Base-by-base conservation (phyloP, 2,888 invertebrate species). In the Scaeva pyrastri region DNA sequence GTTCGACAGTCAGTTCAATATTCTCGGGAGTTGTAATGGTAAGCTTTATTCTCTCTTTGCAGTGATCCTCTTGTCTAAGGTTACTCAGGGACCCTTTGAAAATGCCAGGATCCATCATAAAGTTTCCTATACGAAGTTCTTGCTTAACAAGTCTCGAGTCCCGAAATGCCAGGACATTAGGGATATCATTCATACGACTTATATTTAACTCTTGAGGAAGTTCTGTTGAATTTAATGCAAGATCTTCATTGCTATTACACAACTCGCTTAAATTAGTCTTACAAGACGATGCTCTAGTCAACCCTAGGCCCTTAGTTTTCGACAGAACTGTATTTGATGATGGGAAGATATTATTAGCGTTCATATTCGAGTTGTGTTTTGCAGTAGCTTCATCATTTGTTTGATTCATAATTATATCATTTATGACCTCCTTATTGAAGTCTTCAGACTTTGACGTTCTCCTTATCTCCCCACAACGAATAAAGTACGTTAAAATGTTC, bases 401-500 rank as follows among this genome's bases (percentile, higher is more conserved):
- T 68, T 76, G 73, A 48, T 80, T 80, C 62, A 64, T 71, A 19
- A 77, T 76, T 2, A 72, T 58, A 55, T 86, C 82, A 31, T 90
- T 90, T 43, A 93, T 89, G 2, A 89, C 88, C 11, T 91, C 90
- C 82, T 91, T 91, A 72, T 91, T 90, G 45, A 91, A 90, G 90
- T 88, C 91, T 92, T 92, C 94, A 89, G 90, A 92, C 90, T 89
- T 93, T 68, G 89, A 89, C n/a, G 92, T 94, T 89, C 94, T 92
- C 88, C 94, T 93, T 68, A 97, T 94, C 89, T 96, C 95, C 88
- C 95, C 95, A 91, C 97, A 97, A 58, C 97, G 94, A 84, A 98
- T 95, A 90, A 98, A 98, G 91, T 98, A 98, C 0, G 97, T 96
- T 23, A 98, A 93, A 43, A 97, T 95, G 83, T 94, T 94, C 7